Conservation (phyloP, 2,113 vertebrate species). For the Ascaphus truei region DNA sequence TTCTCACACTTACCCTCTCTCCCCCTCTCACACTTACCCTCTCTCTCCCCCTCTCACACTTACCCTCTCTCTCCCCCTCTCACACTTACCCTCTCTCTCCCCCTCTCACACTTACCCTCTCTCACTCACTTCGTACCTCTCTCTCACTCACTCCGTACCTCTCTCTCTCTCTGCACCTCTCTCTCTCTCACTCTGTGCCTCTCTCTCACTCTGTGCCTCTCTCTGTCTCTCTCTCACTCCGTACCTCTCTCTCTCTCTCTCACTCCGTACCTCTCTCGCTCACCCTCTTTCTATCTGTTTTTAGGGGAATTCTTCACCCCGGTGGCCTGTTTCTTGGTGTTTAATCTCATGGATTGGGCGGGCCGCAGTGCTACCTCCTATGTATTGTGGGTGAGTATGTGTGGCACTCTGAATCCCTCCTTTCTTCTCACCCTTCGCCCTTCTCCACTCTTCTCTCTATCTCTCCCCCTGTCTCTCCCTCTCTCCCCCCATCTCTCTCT, state of each 20-base stretch:
- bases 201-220: no score
- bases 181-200: neutral
- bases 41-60: no score
- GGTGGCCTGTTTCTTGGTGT: constrained; percentile 77
- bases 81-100: no score
- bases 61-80: no score
- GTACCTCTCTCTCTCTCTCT: neutral
- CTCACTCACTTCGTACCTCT: no score
- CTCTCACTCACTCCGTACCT: no score
- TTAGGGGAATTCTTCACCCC: constrained; percentile 73
- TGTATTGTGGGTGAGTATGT: constrained; percentile 69
- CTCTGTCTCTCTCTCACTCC: neutral
- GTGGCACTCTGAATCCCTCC: neutral
- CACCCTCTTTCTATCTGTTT: neutral
- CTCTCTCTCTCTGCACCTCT: no score
- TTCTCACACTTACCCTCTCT: no score
- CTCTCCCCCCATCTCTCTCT: neutral
- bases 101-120: no score
- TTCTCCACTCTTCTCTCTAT: neutral
- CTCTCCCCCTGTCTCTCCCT: neutral
- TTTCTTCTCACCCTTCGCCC: neutral
- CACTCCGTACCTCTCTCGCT: neutral
- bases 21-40: no score
- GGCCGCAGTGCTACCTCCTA: constrained; percentile 70
- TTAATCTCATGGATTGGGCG: constrained; percentile 76